A percentile compares a stretch with the other conserved stretches of the same genome.
These are phyloP conservation scores for Hoplias malabaricus DNA, from an alignment of 2,113 vertebrate genomes.

Conservation along the genomic window DNA sequence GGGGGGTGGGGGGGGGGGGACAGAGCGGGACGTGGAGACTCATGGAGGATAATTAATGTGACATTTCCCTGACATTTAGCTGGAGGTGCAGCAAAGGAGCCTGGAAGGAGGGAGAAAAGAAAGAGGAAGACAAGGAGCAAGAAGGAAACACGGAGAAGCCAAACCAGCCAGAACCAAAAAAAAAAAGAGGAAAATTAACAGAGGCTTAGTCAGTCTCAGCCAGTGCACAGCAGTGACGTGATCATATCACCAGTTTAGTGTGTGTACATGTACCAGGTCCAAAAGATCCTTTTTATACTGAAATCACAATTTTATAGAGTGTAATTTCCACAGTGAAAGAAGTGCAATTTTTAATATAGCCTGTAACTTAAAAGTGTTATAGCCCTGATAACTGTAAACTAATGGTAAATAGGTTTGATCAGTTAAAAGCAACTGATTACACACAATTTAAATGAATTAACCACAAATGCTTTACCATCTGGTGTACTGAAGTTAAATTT, in stretches of 20 bases:
- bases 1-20: constrained; percentile 7
- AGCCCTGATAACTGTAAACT: too few relatives aligned
- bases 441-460: too few relatives aligned
- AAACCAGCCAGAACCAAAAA: not conserved
- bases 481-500: too few relatives aligned
- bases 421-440: too few relatives aligned
- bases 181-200: not conserved
- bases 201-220: not conserved
- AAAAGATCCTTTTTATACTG: too few relatives aligned
- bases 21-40: constrained; percentile 62
- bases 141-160: constrained; percentile 23
- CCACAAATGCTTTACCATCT: too few relatives aligned
- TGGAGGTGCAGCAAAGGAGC: constrained; percentile 63
- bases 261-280: too few relatives aligned
- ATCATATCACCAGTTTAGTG: not conserved
- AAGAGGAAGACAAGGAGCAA: constrained; percentile 10
- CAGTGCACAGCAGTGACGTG: not conserved
- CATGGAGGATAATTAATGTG: constrained; percentile 78
- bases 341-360: too few relatives aligned
- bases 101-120: constrained; percentile 52
- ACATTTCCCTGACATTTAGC: constrained; percentile 82
- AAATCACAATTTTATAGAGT: too few relatives aligned
- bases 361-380: too few relatives aligned
- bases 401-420: too few relatives aligned
- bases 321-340: too few relatives aligned